Base-by-base conservation (phyloP, 2,888 invertebrate genomes). In the Drosophila kuntzei region DNA sequence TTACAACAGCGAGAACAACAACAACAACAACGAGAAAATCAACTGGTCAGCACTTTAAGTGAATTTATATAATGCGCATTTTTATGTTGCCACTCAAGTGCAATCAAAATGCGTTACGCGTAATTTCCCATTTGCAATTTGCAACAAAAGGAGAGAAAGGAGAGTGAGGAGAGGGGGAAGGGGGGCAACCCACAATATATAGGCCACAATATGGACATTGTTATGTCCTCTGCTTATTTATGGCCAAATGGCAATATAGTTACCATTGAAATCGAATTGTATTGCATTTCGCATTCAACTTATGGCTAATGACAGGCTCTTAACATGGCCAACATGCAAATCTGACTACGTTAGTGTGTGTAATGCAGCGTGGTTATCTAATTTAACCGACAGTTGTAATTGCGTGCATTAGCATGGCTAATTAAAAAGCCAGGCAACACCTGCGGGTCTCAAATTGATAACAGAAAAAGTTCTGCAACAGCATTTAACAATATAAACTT, bases 81-180 rank as follows among this genome's bases (percentile, higher is more conserved):
- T 83, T 88, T 80, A 88, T 82, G 69, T 84, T 67, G 75, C 57
- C 82, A 76, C 84, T 88, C 86, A 83, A 84, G 73, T 74, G 76
- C 87, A 85, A 87, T 87, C 83, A 83, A 87, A 87, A 66, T 86
- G 80, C 72, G 83, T 77, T 77, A 88, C 88, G 80, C 77, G 72
- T 68, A 75, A 76, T 78, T 87, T 83, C 65, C 71, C 76, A 74
- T 60, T 51, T 71, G 70, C 41, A 46, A 18, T 11, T 5, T 12
- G 37, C 18, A 46, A 6, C n/a, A 34, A 22, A 36, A 25, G 12
- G 5, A 12, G 9, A 18, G 29, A 4, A 0, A 8, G 7, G 7
- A n/a, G 25, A 25, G 7, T 3, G 7, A 18, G 14, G 2, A 8
- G 9, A 3, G n/a, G 14, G 12, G 22, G 0, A 9, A 16, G 7